Evolutionary conservation across 2,797 vertebrate genomes (phyloP).

Genomic region (Morus bassanus): DNA sequence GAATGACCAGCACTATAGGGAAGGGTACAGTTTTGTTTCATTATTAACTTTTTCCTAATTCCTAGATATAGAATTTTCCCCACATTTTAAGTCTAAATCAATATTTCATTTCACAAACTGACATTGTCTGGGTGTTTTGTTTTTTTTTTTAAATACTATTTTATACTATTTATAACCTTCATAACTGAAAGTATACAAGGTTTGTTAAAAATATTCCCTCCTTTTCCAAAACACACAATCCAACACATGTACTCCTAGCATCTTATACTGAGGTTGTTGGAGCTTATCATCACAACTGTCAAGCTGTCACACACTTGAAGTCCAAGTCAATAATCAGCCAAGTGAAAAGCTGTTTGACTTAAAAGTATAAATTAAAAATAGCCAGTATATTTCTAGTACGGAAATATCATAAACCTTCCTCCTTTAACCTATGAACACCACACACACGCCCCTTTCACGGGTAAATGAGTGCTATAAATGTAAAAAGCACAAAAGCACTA

Average conservation of each 20-base stretch:
- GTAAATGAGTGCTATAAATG: background rate
- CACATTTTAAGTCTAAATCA: background rate
- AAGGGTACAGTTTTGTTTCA: background rate
- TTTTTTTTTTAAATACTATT: background rate
- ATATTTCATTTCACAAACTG: background rate
- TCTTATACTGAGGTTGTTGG: background rate
- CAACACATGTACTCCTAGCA: background rate
- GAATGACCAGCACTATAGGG: background rate
- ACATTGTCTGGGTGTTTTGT: background rate
- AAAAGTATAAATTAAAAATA: background rate
- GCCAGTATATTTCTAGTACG: background rate
- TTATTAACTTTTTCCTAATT: background rate
- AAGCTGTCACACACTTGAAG: background rate
- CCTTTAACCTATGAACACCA: background rate
- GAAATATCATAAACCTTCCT: background rate
- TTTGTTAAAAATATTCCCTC: background rate
- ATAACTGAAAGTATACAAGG: background rate
- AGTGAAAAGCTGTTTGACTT: background rate
- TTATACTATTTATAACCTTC: background rate
- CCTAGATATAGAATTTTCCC: background rate
- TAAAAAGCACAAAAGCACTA: background rate
- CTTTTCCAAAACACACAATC: background rate
- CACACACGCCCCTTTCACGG: background rate
- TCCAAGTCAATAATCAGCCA: background rate
- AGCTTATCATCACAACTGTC: background rate